Conservation (phyloP, 2,888 invertebrate species). For the Conops quadrifasciatus region DNA sequence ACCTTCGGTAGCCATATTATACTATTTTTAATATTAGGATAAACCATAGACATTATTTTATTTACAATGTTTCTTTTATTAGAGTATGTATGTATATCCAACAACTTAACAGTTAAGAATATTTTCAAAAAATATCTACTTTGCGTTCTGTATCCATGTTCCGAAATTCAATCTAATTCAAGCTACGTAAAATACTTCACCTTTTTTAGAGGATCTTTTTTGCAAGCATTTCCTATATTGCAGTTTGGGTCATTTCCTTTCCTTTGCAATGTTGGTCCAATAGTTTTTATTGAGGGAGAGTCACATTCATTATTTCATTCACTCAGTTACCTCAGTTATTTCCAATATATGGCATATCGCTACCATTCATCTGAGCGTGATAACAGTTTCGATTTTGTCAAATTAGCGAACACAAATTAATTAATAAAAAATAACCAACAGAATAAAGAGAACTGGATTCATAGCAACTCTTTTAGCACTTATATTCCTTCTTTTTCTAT, state of each 20-base stretch:
- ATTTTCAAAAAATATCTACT: not conserved
- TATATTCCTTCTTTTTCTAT: slow-evolving; percentile 33
- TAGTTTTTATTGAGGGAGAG: slow-evolving; percentile 23
- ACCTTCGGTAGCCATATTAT: too few species aligned
- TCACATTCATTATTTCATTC: not conserved
- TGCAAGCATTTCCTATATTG: slow-evolving; percentile 8
- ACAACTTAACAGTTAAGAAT: not conserved
- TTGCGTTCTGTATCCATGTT: too few species aligned
- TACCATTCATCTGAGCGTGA: not conserved
- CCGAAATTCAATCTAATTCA: too few species aligned
- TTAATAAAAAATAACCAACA: slow-evolving; percentile 45
- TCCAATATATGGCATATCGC: not conserved
- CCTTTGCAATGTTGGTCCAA: slow-evolving; percentile 32
- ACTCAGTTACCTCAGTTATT: not conserved
- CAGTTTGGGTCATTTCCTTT: not conserved
- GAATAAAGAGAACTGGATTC: slow-evolving; percentile 36
- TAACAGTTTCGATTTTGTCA: slow-evolving; percentile 34
- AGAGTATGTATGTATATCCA: not conserved
- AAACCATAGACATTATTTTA: too few species aligned
- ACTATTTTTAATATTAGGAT: too few species aligned
- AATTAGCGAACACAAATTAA: slow-evolving; percentile 30
- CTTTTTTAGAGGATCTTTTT: slow-evolving; percentile 31
- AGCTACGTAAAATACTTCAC: slow-evolving; percentile 22
- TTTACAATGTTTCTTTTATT: not conserved
- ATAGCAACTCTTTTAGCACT: slow-evolving; percentile 41